Base-by-base conservation (phyloP, 92 coral and sea anemone genomes). In the Epizoanthus ramosus region DNA sequence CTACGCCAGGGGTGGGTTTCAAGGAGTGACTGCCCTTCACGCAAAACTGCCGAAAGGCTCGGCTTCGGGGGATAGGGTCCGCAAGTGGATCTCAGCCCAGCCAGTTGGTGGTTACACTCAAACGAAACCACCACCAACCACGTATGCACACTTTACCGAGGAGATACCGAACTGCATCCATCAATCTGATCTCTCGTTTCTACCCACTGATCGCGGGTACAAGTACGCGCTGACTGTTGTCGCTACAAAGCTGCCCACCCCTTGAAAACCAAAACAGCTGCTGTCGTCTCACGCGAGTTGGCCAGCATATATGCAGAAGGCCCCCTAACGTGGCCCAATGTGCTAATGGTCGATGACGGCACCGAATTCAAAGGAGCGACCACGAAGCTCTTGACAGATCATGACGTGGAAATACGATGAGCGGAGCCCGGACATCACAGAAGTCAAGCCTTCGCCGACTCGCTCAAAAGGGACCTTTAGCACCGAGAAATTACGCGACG, bases 191-290 rank as follows among this genome's bases (percentile, higher is more conserved):
- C 75, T 50, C 57, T 13, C 59, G 39, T 80, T 63, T 16, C 61
- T 41, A 17, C 39, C 75, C 17, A 21, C 35, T 14, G 84, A 80
- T 47, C 72, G 63, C 23, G 75, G 61, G 47, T 80, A 80, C 63
- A 65, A 80, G 75, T 80, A 80, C 43, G 85, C 85, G 45, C 75
- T 80, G 66, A 80, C 75, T 6, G 75, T 47, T 80, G 75, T n/a
- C 73, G 85, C 57, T 77, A 77, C 19, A 77, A 77, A 35, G 83
- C 83, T 3, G 71, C 71, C 83, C 18, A 57, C 37, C 71, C 56
- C 21, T 23, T 60, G 70, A 59, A 58, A 60, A 59, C n/a, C 57
- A 2, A 60, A 17, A 9, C 31, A 3, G 70, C 82, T 25, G 58
- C 31, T 8, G 63, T 8, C 18, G 83, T 79, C 57, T n/a, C 71